Evolutionary conservation across 2,113 vertebrate genomes (phyloP).

Genomic region (Dipodomys ordii): DNA sequence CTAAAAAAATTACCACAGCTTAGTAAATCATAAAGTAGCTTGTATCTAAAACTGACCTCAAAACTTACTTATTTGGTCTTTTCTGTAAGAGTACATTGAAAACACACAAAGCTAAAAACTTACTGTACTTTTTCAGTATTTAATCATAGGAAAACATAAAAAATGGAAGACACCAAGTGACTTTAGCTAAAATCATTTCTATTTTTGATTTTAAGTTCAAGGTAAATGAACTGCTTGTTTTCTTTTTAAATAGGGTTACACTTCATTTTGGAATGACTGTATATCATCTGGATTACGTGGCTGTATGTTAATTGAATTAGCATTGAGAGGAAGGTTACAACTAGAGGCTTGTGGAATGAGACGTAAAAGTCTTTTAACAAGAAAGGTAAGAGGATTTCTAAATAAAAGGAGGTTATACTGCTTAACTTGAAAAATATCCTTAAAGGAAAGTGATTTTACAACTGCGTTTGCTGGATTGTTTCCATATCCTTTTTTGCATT

Average conservation of each 20-base stretch:
- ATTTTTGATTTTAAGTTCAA: constrained; percentile 46
- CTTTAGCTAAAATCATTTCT: constrained; percentile 45
- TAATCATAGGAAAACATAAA: neutral
- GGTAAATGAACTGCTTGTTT: constrained; percentile 63
- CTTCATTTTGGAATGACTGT: constrained; percentile 99
- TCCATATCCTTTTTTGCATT: constrained; percentile 17
- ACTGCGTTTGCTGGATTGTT: constrained; percentile 27
- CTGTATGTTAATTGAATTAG: constrained; percentile 97
- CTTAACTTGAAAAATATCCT: constrained; percentile 8
- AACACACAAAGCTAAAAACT: constrained; percentile 17
- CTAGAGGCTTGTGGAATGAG: constrained; percentile 96
- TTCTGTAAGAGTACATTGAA: neutral
- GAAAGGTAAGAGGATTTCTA: constrained; percentile 91
- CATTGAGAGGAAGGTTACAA: constrained; percentile 94
- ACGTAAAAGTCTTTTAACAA: constrained; percentile 94
- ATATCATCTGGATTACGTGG: constrained; percentile 97
- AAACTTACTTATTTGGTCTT: constrained; percentile 8
- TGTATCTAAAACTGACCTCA: neutral
- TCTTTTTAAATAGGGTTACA: constrained; percentile 92
- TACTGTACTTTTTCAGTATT: constrained; percentile 44
- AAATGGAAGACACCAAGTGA: neutral
- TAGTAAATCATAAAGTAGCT: neutral
- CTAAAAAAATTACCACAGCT: neutral
- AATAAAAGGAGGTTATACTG: constrained; percentile 12
- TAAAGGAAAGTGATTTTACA: constrained; percentile 62